phyloP scores from a whole-genome alignment of 2,113 vertebrate species.

The Hippolais icterina region DNA sequence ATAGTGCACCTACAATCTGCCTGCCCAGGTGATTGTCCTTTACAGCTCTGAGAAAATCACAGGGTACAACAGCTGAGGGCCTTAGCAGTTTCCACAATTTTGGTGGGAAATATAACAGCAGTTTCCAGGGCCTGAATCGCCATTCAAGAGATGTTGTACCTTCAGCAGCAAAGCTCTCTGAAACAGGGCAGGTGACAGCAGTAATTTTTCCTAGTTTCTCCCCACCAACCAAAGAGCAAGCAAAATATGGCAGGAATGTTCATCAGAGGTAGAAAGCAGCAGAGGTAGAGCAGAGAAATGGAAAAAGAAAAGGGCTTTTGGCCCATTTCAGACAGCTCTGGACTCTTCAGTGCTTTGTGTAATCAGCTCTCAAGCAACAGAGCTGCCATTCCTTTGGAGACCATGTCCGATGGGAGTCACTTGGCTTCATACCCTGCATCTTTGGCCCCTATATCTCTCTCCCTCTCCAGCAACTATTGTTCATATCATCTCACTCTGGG shows the following conservation, averaged over 20 bases:
- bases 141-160: background rate
- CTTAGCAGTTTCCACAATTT: background rate
- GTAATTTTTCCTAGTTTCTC: background rate
- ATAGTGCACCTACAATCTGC: rapidly evolving
- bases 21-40: background rate
- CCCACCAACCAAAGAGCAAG: background rate
- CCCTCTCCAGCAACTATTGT: background rate
- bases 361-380: background rate
- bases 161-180: background rate
- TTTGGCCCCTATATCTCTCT: background rate
- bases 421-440: background rate
- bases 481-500: background rate
- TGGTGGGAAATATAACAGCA: rapidly evolving
- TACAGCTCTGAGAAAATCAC: background rate
- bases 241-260: background rate
- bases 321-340: background rate
- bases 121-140: background rate
- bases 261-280: background rate
- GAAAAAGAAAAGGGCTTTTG: background rate
- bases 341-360: background rate
- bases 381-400: background rate
- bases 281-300: background rate
- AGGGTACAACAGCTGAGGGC: background rate
- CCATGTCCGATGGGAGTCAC: rapidly evolving
- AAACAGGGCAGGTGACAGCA: background rate